Conservation (phyloP, 2,888 invertebrate species). For the Drosophila robusta region DNA sequence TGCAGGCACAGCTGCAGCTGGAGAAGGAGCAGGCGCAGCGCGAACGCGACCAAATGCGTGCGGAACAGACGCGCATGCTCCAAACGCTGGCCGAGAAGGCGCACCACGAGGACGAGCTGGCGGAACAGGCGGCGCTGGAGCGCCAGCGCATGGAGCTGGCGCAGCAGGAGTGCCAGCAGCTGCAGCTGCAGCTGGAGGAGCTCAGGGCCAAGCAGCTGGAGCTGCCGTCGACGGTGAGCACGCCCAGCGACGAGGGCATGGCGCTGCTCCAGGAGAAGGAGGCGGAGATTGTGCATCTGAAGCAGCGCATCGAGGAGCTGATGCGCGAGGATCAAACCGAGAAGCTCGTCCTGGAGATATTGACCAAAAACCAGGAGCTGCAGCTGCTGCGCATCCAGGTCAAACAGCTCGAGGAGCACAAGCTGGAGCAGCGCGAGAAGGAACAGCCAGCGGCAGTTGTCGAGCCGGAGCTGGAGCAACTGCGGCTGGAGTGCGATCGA, state of each 20-base stretch:
- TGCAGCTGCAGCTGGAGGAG: constrained; percentile 41
- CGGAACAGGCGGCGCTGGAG: constrained; percentile 82
- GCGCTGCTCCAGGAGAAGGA: constrained; percentile 82
- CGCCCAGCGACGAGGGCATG: constrained; percentile 65
- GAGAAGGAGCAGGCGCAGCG: constrained; percentile 44
- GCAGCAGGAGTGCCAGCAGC: constrained; percentile 33
- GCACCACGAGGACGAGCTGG: background rate
- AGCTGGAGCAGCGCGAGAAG: constrained; percentile 84
- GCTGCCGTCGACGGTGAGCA: constrained; percentile 11
- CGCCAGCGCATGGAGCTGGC: constrained; percentile 4
- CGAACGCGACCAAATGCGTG: constrained; percentile 79
- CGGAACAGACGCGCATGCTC: constrained; percentile 2
- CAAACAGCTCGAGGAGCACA: constrained; percentile 85
- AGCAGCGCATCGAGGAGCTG: constrained; percentile 84
- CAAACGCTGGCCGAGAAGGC: background rate
- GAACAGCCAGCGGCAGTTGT: constrained; percentile 37
- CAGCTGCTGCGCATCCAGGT: constrained; percentile 84
- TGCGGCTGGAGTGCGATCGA: constrained; percentile 67
- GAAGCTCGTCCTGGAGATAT: constrained; percentile 83
- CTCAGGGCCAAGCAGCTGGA: constrained; percentile 24
- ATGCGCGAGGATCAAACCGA: constrained; percentile 85
- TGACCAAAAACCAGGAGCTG: constrained; percentile 84
- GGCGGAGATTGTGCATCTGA: constrained; percentile 82
- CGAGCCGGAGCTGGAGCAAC: constrained; percentile 41
- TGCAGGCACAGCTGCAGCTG: constrained; percentile 87